Conservation (phyloP, 2,888 invertebrate genomes). For the Siphonodentalium dalli region DNA sequence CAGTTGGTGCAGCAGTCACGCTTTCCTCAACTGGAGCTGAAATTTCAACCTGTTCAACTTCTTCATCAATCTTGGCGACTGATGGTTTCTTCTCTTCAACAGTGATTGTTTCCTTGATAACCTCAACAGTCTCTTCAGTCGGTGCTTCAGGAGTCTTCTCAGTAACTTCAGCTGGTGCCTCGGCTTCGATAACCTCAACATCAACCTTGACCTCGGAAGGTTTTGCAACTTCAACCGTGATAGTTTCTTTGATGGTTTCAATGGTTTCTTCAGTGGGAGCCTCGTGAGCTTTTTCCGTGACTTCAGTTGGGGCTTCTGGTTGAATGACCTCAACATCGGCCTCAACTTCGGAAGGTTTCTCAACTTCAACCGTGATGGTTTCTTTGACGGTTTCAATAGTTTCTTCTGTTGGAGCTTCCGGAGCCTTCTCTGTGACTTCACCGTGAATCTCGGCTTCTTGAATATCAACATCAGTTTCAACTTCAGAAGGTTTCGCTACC, state of each 20-base stretch:
- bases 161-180: slow-evolving; percentile 19
- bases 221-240: slow-evolving; percentile 24
- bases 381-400: too few species aligned
- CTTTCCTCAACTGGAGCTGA: not conserved
- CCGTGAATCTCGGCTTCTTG: not conserved
- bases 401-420: not conserved
- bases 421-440: not conserved
- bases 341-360: not conserved
- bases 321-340: not conserved
- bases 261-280: not conserved
- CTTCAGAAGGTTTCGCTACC: not conserved
- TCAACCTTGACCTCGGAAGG: slow-evolving; percentile 25
- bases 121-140: not conserved
- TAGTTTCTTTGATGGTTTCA: too few species aligned
- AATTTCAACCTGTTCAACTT: too few species aligned
- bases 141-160: slow-evolving; percentile 2
- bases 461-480: not conserved
- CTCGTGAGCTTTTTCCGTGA: slow-evolving; percentile 11
- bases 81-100: slow-evolving; percentile 1
- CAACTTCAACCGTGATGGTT: too few species aligned
- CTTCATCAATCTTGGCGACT: too few species aligned
- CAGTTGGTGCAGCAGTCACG: not conserved
- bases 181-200: slow-evolving; percentile 15
- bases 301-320: slow-evolving; percentile 18
- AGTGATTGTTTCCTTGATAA: not conserved